Evolutionary conservation across 2,113 vertebrate species (phyloP), one percentile per base, ranked within the genome.

Genomic region (Oncorhynchus mykiss): DNA sequence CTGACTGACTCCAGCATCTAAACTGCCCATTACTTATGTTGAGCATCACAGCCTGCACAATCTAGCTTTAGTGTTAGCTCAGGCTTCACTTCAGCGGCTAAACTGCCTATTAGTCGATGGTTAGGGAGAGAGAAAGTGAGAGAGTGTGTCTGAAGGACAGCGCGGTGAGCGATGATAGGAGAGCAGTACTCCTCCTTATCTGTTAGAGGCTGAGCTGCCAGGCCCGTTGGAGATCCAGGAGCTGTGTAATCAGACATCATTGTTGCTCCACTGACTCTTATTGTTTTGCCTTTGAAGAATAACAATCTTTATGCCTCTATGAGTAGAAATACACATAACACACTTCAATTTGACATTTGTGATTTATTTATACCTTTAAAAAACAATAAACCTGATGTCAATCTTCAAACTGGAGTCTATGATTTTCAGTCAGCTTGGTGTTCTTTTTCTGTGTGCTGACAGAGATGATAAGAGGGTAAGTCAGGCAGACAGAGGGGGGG

Each of bases 11-110:
- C 72, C 29, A 68, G 59, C 67, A 73, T 54, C 67, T 80, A 80
- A 73, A 73, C 79, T 70, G 62, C 27, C 80, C 69, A 78, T 78
- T 82, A 74, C 5, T 69, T 39, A 69, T 31, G 66, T 67, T 67
- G 66, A 16, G 66, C 66, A 31, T 67, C 66, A 67, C 34, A 31
- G 34, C 13, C 6, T 45, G 67, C 34, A 22, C 29, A 2, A 18
- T 69, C 67, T 69, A 45, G 29, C 31, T 39, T 20, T 48, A 69
- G 67, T 34, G 20, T 69, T 69, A 45, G 31, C 29, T 66, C 27
- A 67, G 34, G 34, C 67, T 69, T 69, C 67, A 16, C 67, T 69
- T 69, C 67, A 22, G 67, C 4, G 20, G 67, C 34, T 69, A 45
- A 69, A 45, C 67, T 69, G 34, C 18, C 31, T 34, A 69, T 69